Evolutionary conservation across 1,140 invertebrate genomes (phyloP).

Genomic region (Dreissena rostriformis): DNA sequence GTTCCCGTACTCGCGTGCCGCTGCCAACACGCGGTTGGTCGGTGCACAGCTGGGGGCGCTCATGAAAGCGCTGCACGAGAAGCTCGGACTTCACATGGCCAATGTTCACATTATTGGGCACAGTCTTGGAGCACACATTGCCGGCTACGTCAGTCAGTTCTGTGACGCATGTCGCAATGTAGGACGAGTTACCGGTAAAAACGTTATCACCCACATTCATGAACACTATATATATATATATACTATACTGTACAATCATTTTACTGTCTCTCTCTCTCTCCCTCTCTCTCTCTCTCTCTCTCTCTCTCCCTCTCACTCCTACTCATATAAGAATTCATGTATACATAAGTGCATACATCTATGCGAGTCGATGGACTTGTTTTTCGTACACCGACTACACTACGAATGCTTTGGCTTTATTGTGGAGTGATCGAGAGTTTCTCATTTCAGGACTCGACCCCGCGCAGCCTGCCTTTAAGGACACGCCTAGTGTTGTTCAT

Average conservation of each 20-base stretch:
- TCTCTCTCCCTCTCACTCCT: too few species aligned
- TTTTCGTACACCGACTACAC: too few species aligned
- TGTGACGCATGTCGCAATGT: not conserved
- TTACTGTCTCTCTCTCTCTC: too few species aligned
- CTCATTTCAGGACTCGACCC: conserved; percentile 89
- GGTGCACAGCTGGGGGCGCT: conserved; percentile 94
- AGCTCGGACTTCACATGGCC: not conserved
- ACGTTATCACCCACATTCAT: too few species aligned
- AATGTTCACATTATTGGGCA: conserved; percentile 91
- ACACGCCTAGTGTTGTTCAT: conserved; percentile 90
- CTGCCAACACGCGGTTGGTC: conserved; percentile 95
- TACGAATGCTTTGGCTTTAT: too few species aligned
- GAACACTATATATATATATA: too few species aligned
- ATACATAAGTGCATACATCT: too few species aligned
- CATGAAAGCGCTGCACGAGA: conserved; percentile 79
- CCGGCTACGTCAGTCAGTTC: conserved; percentile 87
- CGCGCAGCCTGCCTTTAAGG: conserved; percentile 94
- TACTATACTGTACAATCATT: too few species aligned
- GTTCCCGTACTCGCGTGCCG: conserved; percentile 95
- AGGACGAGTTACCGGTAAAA: conserved; percentile 82
- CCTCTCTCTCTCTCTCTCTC: too few species aligned
- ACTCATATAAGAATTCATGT: too few species aligned
- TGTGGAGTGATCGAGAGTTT: not conserved
- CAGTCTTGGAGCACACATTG: conserved; percentile 93
- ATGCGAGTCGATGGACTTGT: too few species aligned